These are phyloP conservation scores for cattle (Bos taurus) DNA, from an alignment of 2,113 vertebrate genomes.

Conservation along the genomic window DNA sequence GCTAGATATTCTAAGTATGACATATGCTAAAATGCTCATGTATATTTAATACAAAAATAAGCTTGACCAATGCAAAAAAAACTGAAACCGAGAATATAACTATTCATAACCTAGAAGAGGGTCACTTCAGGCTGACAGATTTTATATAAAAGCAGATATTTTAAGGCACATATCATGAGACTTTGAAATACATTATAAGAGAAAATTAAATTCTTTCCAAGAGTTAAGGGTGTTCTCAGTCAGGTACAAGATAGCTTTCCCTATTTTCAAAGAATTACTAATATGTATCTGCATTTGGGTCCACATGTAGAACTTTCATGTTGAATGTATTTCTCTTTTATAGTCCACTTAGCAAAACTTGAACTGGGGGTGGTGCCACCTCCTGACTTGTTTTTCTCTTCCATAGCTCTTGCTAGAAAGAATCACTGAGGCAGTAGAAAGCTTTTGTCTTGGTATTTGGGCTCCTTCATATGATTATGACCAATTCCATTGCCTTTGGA, in stretches of 20 bases:
- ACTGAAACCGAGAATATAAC: background rate
- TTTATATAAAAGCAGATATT: background rate
- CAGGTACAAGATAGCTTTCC: background rate
- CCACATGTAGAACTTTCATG: background rate
- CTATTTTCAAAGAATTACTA: background rate
- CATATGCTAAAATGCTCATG: background rate
- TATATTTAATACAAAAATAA: conserved; percentile 25
- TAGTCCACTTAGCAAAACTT: background rate
- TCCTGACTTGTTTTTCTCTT: background rate
- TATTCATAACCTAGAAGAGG: background rate
- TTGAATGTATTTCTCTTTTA: background rate
- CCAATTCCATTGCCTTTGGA: background rate
- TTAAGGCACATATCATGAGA: background rate
- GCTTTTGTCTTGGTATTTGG: background rate
- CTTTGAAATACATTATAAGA: background rate
- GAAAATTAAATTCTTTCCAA: background rate
- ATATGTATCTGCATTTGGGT: background rate
- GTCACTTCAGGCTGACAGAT: background rate
- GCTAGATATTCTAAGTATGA: background rate
- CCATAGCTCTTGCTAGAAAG: background rate
- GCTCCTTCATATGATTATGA: background rate
- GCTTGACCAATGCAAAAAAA: background rate
- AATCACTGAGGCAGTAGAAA: background rate
- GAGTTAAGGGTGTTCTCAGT: background rate
- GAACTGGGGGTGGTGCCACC: background rate